Percentiles rank a stretch among this genome's conserved stretches.
Evolutionary conservation across 2,113 vertebrate species (phyloP).

Genomic region (Spheniscus mendiculus): DNA sequence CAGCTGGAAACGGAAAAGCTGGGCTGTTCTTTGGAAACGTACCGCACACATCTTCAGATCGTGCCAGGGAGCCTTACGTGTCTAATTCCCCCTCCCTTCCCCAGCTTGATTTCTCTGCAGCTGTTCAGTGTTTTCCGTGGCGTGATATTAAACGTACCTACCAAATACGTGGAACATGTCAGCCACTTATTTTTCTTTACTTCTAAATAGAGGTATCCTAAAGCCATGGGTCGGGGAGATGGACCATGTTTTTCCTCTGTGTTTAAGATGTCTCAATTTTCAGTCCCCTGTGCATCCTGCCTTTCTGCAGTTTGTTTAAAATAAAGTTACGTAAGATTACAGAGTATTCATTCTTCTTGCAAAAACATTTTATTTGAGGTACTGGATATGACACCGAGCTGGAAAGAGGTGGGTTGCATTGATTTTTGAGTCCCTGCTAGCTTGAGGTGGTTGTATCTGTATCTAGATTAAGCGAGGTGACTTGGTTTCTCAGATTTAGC

Average conservation of each 20-base stretch:
- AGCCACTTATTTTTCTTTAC: background rate
- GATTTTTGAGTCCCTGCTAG: background rate
- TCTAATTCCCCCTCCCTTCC: background rate
- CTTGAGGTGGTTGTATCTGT: background rate
- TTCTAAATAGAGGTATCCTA: background rate
- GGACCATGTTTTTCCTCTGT: accelerated
- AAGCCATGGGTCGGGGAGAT: background rate
- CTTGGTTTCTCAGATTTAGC: background rate
- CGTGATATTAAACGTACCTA: background rate
- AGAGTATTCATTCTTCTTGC: background rate
- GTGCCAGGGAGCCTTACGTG: background rate
- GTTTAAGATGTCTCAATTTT: background rate
- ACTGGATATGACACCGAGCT: background rate
- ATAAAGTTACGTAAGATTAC: background rate
- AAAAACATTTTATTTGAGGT: background rate
- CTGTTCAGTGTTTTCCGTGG: background rate
- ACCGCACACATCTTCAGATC: background rate
- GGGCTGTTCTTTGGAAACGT: background rate
- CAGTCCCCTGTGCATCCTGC: background rate
- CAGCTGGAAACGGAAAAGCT: background rate
- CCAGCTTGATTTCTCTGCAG: background rate
- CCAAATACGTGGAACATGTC: background rate
- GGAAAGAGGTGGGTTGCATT: background rate
- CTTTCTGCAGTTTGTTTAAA: background rate
- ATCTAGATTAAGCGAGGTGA: background rate